Evolutionary conservation across 2,113 vertebrate species (phyloP), one percentile per base, ranked within the genome.

Genomic region (Lophochroa leadbeateri): DNA sequence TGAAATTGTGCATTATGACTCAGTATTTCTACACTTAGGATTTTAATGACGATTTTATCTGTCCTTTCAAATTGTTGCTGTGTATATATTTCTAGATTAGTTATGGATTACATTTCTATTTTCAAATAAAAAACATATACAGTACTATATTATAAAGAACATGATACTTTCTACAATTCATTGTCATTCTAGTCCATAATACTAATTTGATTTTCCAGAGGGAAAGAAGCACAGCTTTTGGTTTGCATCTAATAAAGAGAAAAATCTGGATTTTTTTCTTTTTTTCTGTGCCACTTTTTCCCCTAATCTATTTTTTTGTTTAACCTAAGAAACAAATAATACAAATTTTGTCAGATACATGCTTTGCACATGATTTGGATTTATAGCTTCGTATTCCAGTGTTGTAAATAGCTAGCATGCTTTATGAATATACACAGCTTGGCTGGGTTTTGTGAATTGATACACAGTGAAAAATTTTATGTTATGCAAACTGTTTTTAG

Each of bases 1-100:
- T 97, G 96, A 98, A 97, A 97, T 96, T 80, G 65, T 94, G 77
- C 72, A 63, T 76, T 96, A 86, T 97, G 96, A 97, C 93, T 98
- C 97, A 96, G 35, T 94, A 95, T 97, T 98, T 97, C 97, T 96
- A 93, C 90, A 76, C 92, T 97, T 97, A 94, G 53, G 97, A 57
- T 96, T 96, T 96, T 97, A 97, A 94, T 96, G 91, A 94, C 77
- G 94, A 72, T 94, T 96, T 94, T 96, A 90, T 97, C 97, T 97
- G 93, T 97, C 82, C 78, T 97, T 86, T 94, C 97, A 90, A 96
- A 55, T 89, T 85, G 77, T 86, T 92, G 64, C 64, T 92, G 76
- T 65, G 82, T 96, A 96, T 96, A 69, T 97, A 81, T 96, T 97
- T 97, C 92, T 96, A 65, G 84, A 67, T 97, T 97, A 97, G 82